These are phyloP conservation scores for Porites lobata DNA, from an alignment of 92 coral and sea anemone species.

Conservation along the genomic window DNA sequence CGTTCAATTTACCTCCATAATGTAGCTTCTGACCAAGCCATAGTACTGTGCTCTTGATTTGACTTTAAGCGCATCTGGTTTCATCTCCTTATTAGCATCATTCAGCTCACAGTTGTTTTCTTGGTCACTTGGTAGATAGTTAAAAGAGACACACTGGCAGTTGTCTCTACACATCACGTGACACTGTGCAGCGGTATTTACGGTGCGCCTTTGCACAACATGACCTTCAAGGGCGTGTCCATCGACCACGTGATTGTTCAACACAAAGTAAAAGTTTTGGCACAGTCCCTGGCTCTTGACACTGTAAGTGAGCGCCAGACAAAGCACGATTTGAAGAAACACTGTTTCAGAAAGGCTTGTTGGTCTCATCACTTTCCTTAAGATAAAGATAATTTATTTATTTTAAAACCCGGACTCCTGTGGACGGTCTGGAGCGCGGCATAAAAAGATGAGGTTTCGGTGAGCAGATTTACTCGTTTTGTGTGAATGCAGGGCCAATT, in stretches of 20 bases:
- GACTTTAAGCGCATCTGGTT: not conserved
- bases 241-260: not conserved
- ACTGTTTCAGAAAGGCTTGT: not conserved
- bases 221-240: constrained; percentile 11
- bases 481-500: no score
- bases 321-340: not conserved
- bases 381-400: no score
- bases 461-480: no score
- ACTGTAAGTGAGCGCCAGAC: not conserved
- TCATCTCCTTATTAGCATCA: not conserved
- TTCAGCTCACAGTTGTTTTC: constrained; percentile 19
- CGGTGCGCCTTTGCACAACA: not conserved
- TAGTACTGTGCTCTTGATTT: constrained; percentile 3
- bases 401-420: no score
- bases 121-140: not conserved
- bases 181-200: not conserved
- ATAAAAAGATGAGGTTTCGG: no score
- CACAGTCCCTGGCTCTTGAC: not conserved
- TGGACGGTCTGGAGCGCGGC: no score
- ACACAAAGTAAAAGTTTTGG: constrained; percentile 2
- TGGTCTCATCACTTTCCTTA: not conserved
- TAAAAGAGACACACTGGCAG: not conserved
- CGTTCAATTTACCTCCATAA: not conserved
- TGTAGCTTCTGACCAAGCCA: constrained; percentile 1
- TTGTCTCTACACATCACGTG: constrained; percentile 7